Conservation (phyloP, 2,113 vertebrate genomes). For the Psammodynastes pulverulentus region DNA sequence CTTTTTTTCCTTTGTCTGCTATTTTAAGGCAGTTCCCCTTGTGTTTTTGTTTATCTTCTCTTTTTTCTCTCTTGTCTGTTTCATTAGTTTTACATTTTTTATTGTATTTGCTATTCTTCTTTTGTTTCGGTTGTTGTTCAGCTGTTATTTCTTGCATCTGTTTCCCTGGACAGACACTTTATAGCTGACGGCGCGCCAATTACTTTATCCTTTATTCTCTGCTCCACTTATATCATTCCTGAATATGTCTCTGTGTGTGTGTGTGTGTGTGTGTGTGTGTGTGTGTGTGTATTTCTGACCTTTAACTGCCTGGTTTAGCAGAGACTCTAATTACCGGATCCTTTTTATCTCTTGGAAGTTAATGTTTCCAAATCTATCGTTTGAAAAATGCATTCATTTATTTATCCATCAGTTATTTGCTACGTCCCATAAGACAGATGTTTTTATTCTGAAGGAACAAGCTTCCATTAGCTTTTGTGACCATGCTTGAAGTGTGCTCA, state of each 20-base stretch:
- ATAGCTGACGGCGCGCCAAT: neutral
- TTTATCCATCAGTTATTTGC: neutral
- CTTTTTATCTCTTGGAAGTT: constrained; percentile 24
- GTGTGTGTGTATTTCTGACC: too few relatives aligned
- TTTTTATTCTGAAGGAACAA: neutral
- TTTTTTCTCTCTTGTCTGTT: neutral
- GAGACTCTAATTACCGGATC: neutral
- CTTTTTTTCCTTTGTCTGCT: neutral
- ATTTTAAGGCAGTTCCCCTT: neutral
- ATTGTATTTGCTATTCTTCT: neutral
- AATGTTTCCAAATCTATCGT: neutral
- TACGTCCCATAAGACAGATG: neutral
- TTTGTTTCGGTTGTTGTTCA: neutral
- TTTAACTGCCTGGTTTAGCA: neutral
- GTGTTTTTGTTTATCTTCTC: neutral
- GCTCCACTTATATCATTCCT: neutral
- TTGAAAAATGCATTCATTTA: neutral
- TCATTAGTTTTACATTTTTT: neutral
- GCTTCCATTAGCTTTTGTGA: neutral
- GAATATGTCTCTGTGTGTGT: too few relatives aligned
- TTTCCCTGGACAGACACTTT: neutral
- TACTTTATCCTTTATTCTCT: neutral
- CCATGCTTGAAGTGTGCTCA: neutral
- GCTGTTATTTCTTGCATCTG: neutral
- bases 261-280: too few relatives aligned